Evolutionary conservation across 2,113 vertebrate species (phyloP), one percentile per base, ranked within the genome.

Genomic region (Sinosuthora webbiana): DNA sequence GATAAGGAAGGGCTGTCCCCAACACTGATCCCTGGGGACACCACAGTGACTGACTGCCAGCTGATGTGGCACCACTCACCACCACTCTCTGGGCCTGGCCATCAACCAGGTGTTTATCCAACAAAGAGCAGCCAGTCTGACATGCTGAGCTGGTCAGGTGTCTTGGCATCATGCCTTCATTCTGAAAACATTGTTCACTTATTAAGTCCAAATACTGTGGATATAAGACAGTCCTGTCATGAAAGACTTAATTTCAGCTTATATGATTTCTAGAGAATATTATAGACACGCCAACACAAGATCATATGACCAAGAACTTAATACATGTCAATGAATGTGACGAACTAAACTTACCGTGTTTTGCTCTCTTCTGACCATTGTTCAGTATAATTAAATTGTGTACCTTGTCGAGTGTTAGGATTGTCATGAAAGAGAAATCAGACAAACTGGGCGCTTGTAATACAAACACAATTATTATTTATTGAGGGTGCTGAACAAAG

Each of bases 11-110:
- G 13, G 11, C 19, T 35, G 25, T 4, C 2, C 11, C 7, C n/a
- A 64, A 0, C 7, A 35, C n/a, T 7, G 41, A 23, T 8, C 17
- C 11, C 42, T 15, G 23, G 31, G 16, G 31, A n/a, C 13, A 24
- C 3, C n/a, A 10, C 15, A 15, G 45, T 6, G 25, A 33, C 3
- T 0, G 0, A 4, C 9, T 7, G 1, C 21, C 57, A 37, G 9
- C 15, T 42, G 27, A 8, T 37, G 14, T n/a, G 13, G 24, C 33
- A n/a, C 23, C 28, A n/a, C 15, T 25, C 41, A 13, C 16, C 31
- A 16, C 7, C 9, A 19, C 3, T n/a, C 41, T 33, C 33, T 13
- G 4, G 13, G 25, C 28, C 11, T 0, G 0, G 4, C 3, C 20
- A 39, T 55, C 27, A 44, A 12, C 0, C 10, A 27, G 5, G 1